Conservation (phyloP, 2,113 vertebrate species). For the Oryzias javanicus region DNA sequence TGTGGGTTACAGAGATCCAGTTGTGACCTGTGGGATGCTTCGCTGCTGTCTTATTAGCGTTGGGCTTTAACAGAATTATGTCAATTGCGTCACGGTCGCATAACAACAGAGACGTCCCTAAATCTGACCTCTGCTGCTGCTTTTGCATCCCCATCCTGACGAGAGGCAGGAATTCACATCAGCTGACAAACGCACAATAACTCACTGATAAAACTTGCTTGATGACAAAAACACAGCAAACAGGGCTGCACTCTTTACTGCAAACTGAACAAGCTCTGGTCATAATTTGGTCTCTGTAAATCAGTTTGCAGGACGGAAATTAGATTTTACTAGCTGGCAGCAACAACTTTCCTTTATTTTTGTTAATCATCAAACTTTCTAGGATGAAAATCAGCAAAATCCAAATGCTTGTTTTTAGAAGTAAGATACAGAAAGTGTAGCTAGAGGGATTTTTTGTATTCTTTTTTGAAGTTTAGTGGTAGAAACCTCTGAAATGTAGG, state of each 20-base stretch:
- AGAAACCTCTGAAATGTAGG: constrained; percentile 23
- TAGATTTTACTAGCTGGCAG: background rate
- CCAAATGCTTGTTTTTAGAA: constrained; percentile 9
- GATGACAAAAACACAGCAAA: constrained; percentile 12
- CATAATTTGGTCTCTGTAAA: background rate
- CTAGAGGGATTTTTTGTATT: background rate
- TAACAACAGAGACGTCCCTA: background rate
- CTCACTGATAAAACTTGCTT: constrained; percentile 24
- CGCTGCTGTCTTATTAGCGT: constrained; percentile 2
- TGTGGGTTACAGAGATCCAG: background rate
- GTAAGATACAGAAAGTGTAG: constrained; percentile 10
- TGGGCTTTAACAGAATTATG: background rate
- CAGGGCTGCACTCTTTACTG: background rate
- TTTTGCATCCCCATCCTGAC: constrained; percentile 3
- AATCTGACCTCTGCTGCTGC: constrained; percentile 20
- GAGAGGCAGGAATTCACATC: constrained; percentile 23
- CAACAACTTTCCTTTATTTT: background rate
- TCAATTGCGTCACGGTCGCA: background rate
- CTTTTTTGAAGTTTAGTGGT: constrained; percentile 14
- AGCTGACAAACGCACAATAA: constrained; percentile 31
- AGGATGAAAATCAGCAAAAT: constrained; percentile 19
- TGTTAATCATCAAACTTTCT: constrained; percentile 6
- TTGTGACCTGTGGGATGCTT: background rate
- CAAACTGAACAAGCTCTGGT: constrained; percentile 1
- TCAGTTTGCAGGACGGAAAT: constrained; percentile 4